Conservation (phyloP, 2,888 invertebrate genomes). For the Hirtodrosophila alboralis region DNA sequence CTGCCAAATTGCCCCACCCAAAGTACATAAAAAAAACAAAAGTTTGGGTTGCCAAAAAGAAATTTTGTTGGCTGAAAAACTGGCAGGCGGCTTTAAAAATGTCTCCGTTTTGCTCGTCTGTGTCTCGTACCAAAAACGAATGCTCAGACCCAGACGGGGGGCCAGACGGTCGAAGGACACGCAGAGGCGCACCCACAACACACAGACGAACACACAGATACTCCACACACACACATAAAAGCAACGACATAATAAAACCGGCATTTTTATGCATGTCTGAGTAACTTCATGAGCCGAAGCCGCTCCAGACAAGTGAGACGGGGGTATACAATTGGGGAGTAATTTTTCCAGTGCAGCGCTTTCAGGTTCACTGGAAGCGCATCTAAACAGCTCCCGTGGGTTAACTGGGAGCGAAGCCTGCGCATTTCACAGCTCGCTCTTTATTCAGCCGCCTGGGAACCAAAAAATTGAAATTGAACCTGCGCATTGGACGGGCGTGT, state of each 20-base stretch:
- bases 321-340: slow-evolving; percentile 6
- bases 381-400: slow-evolving; percentile 46
- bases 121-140: slow-evolving; percentile 33
- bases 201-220: slow-evolving; percentile 13
- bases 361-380: slow-evolving; percentile 70
- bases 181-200: slow-evolving; percentile 50
- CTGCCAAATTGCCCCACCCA: slow-evolving; percentile 53
- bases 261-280: slow-evolving; percentile 80
- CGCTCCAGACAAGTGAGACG: slow-evolving; percentile 37
- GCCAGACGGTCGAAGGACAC: slow-evolving; percentile 61
- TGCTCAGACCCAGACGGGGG: slow-evolving; percentile 42
- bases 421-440: slow-evolving; percentile 44
- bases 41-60: too few relatives aligned
- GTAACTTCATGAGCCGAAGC: slow-evolving; percentile 70
- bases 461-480: slow-evolving; percentile 29
- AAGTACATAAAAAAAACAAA: slow-evolving; percentile 12
- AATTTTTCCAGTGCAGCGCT: slow-evolving; percentile 52
- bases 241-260: slow-evolving; percentile 79
- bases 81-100: slow-evolving; percentile 50
- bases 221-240: slow-evolving; percentile 27
- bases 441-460: slow-evolving; percentile 55
- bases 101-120: slow-evolving; percentile 47
- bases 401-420: slow-evolving; percentile 41
- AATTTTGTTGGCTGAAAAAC: slow-evolving; percentile 1
- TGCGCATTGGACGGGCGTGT: slow-evolving; percentile 78